phyloP scores from a whole-genome alignment of 2,888 invertebrate genomes.

The Stenoptilia bipunctidactyla region DNA sequence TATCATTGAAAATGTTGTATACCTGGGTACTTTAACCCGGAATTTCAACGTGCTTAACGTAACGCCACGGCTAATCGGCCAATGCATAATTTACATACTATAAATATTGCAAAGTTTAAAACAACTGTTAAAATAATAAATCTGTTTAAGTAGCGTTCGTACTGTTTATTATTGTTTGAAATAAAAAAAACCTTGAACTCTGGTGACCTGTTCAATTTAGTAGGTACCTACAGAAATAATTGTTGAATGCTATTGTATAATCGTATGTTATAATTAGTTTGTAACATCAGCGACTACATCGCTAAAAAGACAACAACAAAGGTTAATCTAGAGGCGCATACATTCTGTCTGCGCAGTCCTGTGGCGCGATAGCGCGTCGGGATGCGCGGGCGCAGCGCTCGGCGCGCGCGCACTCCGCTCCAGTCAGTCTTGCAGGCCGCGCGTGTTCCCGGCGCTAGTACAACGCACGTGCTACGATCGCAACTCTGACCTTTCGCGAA shows the following conservation, averaged over 20 bases:
- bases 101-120: too few relatives aligned
- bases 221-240: too few relatives aligned
- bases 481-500: background rate
- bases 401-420: background rate
- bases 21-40: too few relatives aligned
- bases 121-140: too few relatives aligned
- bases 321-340: conserved; percentile 12
- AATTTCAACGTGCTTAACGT: too few relatives aligned
- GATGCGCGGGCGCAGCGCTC: background rate
- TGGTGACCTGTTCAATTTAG: too few relatives aligned
- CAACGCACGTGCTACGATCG: background rate
- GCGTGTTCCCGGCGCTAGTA: background rate
- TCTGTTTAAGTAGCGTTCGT: too few relatives aligned
- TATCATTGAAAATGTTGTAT: too few relatives aligned
- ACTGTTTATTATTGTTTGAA: too few relatives aligned
- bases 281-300: background rate
- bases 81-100: too few relatives aligned
- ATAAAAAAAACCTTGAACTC: too few relatives aligned
- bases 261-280: conserved; percentile 1
- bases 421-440: background rate
- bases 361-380: background rate
- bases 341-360: conserved; percentile 10
- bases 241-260: background rate
- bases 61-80: too few relatives aligned
- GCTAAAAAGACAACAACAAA: conserved; percentile 12